Evolutionary conservation across 2,888 invertebrate species (phyloP), one percentile per base, ranked within the genome.

Genomic region (Parnassius glacialis): DNA sequence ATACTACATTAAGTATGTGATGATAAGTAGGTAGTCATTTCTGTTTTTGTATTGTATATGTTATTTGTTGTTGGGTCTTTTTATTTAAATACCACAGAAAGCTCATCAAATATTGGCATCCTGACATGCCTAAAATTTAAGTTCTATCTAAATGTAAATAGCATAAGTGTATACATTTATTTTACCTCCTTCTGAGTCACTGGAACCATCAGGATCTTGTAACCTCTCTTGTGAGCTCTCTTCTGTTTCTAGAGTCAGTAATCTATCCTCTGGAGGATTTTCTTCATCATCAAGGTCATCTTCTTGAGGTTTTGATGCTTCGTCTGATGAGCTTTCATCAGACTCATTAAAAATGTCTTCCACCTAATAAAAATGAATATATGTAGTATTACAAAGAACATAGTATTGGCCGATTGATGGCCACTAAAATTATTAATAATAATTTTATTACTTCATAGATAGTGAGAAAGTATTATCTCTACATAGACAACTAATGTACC

Each of bases 291-390:
- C 87, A 12, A 88, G 74, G 64, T 89, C 89, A 68, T 89, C 89
- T 11, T 76, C 85, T 20, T 70, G 79, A 11, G 76, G 73, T 64
- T 84, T 83, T 34, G 79, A 64, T 58, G 87, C 92, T 20, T 87
- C 87, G 59, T 88, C 86, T 25, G 88, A 80, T 43, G 92, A 91
- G 79, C 92, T 92, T 71, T 93, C 93, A 70, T 93, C 92, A 1
- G 93, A 93, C 75, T 94, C 94, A 75, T 94, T 94, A 73, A 95
- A 92, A 61, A 94, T 94, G 69, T 94, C 94, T 78, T 95, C 95
- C 10, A 96, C 95, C 90, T 92, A 64, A n/a, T 68, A 64, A 55
- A 60, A 13, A 53, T 11, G 13, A 53, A 9, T 53, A 42, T 50
- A 62, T 45, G 16, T 16, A 62, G 57, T 57, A 11, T 20, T 20